Conservation (phyloP, 1,140 invertebrate genomes). For the Lasioglossum albipes region DNA sequence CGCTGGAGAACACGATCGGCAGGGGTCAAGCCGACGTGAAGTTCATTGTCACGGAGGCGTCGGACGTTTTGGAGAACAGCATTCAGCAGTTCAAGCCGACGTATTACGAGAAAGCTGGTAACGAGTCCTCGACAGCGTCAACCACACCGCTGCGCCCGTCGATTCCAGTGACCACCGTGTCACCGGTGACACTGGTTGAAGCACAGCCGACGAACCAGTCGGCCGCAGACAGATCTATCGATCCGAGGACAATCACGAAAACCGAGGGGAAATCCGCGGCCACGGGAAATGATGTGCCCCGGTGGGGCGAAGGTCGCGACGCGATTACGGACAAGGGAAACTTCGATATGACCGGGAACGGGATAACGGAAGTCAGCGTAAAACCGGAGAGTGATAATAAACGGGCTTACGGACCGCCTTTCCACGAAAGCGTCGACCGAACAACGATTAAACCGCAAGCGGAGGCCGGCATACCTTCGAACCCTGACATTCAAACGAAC, state of each 20-base stretch:
- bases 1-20: constrained; percentile 72
- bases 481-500: constrained; percentile 52
- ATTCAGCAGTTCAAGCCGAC: constrained; percentile 63
- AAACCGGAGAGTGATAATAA: constrained; percentile 8
- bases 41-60: constrained; percentile 67
- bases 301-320: constrained; percentile 28
- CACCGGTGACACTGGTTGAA: not conserved
- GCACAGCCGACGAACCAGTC: constrained; percentile 28
- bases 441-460: constrained; percentile 7
- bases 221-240: not conserved
- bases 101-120: constrained; percentile 23
- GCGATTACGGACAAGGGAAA: constrained; percentile 24
- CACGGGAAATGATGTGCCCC: constrained; percentile 35
- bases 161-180: constrained; percentile 1
- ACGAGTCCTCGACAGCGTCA: constrained; percentile 17
- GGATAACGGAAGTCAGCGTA: constrained; percentile 56
- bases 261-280: constrained; percentile 22
- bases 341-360: constrained; percentile 63
- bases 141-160: constrained; percentile 22
- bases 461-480: not conserved
- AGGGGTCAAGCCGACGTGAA: constrained; percentile 61
- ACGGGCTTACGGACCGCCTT: not conserved
- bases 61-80: constrained; percentile 69
- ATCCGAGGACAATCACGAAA: not conserved
- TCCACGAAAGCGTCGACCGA: not conserved